Evolutionary conservation across 2,797 vertebrate genomes (phyloP).

Genomic region (Gorsachius magnificus): DNA sequence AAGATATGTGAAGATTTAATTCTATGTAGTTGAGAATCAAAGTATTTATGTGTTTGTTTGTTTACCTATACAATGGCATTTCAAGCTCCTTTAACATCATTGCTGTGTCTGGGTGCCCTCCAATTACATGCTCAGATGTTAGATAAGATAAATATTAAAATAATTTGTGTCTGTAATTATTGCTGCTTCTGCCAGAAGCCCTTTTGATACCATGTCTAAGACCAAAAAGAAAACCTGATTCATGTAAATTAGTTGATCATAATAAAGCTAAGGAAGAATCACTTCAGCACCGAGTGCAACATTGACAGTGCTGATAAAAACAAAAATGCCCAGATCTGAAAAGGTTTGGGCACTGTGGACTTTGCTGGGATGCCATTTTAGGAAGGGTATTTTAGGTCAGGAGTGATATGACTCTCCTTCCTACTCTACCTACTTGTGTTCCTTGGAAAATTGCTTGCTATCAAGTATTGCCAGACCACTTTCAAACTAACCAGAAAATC

Average conservation of each 20-base stretch:
- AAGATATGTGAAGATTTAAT: slow-evolving; percentile 1
- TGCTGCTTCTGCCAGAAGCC: slow-evolving; percentile 18
- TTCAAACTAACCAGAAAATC: not conserved
- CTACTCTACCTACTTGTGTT: not conserved
- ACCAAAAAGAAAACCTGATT: not conserved
- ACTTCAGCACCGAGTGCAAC: not conserved
- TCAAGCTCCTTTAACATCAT: slow-evolving; percentile 13
- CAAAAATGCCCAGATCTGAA: not conserved
- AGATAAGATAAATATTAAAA: slow-evolving; percentile 62
- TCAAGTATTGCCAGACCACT: not conserved
- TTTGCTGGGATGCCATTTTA: not conserved
- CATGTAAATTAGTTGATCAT: not conserved
- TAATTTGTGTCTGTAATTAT: slow-evolving; percentile 28
- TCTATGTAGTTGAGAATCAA: slow-evolving; percentile 4
- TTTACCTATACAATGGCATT: slow-evolving; percentile 42
- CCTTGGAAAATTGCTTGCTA: not conserved
- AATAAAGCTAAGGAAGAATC: not conserved
- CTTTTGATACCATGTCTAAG: not conserved
- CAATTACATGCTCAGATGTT: slow-evolving; percentile 42
- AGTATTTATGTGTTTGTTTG: slow-evolving; percentile 41
- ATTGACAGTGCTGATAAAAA: not conserved
- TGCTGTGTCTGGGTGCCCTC: slow-evolving; percentile 31
- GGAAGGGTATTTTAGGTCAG: not conserved
- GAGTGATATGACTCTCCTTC: accelerated
- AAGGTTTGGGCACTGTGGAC: not conserved